These are phyloP conservation scores for Oscheius sp. DNA, from an alignment of 2,888 invertebrate species.

Conservation along the genomic window DNA sequence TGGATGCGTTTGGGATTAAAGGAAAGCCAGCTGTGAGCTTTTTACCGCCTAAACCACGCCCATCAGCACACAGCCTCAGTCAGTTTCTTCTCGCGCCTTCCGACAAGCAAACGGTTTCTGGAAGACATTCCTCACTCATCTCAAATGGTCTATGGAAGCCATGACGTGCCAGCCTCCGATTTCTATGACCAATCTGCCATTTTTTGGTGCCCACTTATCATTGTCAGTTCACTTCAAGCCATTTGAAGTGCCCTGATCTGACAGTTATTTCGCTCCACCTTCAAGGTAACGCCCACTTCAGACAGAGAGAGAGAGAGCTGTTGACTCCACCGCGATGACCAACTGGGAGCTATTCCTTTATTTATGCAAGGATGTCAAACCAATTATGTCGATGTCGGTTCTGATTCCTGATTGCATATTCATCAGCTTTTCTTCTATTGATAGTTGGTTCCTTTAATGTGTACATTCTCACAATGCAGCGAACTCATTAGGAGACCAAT, in stretches of 20 bases:
- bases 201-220: not conserved
- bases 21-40: slow-evolving; percentile 10
- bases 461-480: no score
- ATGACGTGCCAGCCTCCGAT: not conserved
- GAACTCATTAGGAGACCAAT: no score
- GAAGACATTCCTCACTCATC: slow-evolving; percentile 1
- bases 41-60: slow-evolving; percentile 14
- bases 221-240: not conserved
- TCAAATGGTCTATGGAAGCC: not conserved
- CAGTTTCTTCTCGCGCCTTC: not conserved
- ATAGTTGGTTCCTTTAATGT: not conserved
- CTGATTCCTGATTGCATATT: slow-evolving; percentile 25
- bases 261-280: not conserved
- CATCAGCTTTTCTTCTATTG: slow-evolving; percentile 6
- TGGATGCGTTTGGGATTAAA: slow-evolving; percentile 12
- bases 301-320: not conserved
- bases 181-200: not conserved
- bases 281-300: not conserved
- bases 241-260: not conserved
- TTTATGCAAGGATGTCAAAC: slow-evolving; percentile 1
- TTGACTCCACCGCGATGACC: not conserved
- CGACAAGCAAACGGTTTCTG: not conserved
- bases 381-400: slow-evolving; percentile 4
- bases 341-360: slow-evolving; percentile 3
- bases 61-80: slow-evolving; percentile 8